Conservation (phyloP, 1,140 invertebrate species). For the Ceratosolen solmsi region DNA sequence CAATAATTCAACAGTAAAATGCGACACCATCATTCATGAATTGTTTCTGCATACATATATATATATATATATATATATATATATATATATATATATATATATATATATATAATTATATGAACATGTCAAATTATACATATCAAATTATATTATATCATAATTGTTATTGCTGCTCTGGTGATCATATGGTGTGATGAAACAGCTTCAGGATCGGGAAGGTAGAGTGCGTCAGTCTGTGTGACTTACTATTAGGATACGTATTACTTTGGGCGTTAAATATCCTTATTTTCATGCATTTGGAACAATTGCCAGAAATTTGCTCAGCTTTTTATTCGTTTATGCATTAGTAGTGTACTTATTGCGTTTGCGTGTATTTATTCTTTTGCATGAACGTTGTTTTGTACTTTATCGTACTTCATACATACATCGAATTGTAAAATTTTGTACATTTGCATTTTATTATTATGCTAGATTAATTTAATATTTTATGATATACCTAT, state of each 20-base stretch:
- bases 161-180: constrained; percentile 62
- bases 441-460: too few relatives aligned
- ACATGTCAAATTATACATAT: too few relatives aligned
- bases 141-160: too few relatives aligned
- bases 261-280: constrained; percentile 78
- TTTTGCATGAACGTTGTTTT: constrained; percentile 30
- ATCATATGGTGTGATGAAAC: constrained; percentile 51
- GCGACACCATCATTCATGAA: too few relatives aligned
- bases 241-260: constrained; percentile 79
- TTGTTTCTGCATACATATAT: too few relatives aligned
- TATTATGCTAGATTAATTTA: background rate
- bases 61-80: too few relatives aligned
- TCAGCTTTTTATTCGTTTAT: constrained; percentile 48
- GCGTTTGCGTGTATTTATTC: background rate
- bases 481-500: too few relatives aligned
- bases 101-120: too few relatives aligned
- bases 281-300: constrained; percentile 77
- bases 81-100: too few relatives aligned
- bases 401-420: too few relatives aligned
- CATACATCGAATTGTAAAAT: too few relatives aligned
- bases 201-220: constrained; percentile 83
- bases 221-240: constrained; percentile 77
- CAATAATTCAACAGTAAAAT: too few relatives aligned
- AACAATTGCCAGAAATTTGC: constrained; percentile 38
- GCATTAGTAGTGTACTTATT: constrained; percentile 24